phyloP scores from a whole-genome alignment of 2,797 vertebrate genomes.

The Rhyacichthys aspro region DNA sequence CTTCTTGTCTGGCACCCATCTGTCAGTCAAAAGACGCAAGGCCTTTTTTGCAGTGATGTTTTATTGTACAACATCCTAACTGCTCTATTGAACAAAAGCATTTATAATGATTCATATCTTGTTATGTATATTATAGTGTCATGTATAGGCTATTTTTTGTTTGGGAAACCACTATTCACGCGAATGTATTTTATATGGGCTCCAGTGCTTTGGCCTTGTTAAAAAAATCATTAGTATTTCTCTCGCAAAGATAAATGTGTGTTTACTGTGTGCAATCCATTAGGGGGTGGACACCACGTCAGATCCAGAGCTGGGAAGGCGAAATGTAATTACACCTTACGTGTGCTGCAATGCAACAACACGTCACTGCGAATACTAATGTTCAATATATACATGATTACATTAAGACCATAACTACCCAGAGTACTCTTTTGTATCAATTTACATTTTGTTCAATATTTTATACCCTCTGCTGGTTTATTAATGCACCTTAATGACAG shows the following conservation, averaged over 20 bases:
- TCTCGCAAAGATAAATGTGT: slow-evolving; percentile 23
- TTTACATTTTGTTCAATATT: slow-evolving; percentile 9
- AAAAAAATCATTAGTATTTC: slow-evolving; percentile 4
- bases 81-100: slow-evolving; percentile 3
- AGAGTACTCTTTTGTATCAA: background rate
- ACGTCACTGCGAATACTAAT: slow-evolving; percentile 8
- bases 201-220: background rate
- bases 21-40: slow-evolving; percentile 43
- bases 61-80: slow-evolving; percentile 3
- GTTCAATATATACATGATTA: slow-evolving; percentile 18
- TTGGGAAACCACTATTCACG: background rate
- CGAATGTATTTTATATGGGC: background rate
- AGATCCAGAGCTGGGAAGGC: slow-evolving; percentile 4
- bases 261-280: slow-evolving; percentile 19
- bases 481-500: background rate
- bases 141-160: too few species aligned
- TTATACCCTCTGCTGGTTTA: slow-evolving; percentile 2
- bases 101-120: background rate
- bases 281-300: slow-evolving; percentile 6
- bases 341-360: slow-evolving; percentile 18
- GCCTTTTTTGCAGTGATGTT: slow-evolving; percentile 16
- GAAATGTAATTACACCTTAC: slow-evolving; percentile 26
- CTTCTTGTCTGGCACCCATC: slow-evolving; percentile 53
- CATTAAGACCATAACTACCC: slow-evolving; percentile 6
- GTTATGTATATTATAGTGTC: too few species aligned